phyloP scores from a whole-genome alignment of 1,140 invertebrate genomes.

The Magallana ariakensis region DNA sequence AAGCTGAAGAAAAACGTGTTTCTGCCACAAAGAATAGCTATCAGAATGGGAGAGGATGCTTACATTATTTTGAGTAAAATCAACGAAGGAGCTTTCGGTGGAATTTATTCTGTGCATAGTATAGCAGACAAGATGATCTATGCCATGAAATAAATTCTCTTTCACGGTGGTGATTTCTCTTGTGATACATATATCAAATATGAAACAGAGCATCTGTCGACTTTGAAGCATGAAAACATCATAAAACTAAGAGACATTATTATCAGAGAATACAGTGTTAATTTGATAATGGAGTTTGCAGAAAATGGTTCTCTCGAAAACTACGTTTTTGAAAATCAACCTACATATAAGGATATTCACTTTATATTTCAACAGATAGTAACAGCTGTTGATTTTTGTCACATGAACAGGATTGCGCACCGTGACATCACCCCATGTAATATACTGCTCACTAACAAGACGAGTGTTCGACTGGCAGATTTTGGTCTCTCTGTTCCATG shows the following conservation, averaged over 20 bases:
- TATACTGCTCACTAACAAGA: constrained; percentile 36
- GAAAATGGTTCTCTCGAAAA: constrained; percentile 3
- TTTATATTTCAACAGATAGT: constrained; percentile 48
- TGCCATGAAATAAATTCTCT: constrained; percentile 56
- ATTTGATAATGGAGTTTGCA: constrained; percentile 59
- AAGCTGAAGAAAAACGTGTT: too few species aligned
- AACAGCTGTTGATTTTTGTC: constrained; percentile 52
- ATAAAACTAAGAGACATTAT: constrained; percentile 47
- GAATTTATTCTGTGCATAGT: constrained; percentile 49
- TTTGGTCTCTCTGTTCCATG: constrained; percentile 55
- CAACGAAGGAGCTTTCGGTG: constrained; percentile 54
- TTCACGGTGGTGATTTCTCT: constrained; percentile 48
- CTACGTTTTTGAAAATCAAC: background rate
- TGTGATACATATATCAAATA: constrained; percentile 49
- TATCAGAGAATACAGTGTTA: constrained; percentile 28
- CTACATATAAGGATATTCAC: background rate
- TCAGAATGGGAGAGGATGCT: constrained; percentile 27
- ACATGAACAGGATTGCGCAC: constrained; percentile 51
- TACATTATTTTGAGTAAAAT: constrained; percentile 54
- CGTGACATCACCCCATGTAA: constrained; percentile 59
- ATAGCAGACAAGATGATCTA: background rate
- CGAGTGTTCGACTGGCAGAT: constrained; percentile 54
- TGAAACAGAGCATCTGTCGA: constrained; percentile 51
- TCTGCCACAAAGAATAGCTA: too few species aligned
- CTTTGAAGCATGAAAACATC: constrained; percentile 52